phyloP scores from a whole-genome alignment of 2,888 invertebrate genomes.

The Malthinus flaveolus region DNA sequence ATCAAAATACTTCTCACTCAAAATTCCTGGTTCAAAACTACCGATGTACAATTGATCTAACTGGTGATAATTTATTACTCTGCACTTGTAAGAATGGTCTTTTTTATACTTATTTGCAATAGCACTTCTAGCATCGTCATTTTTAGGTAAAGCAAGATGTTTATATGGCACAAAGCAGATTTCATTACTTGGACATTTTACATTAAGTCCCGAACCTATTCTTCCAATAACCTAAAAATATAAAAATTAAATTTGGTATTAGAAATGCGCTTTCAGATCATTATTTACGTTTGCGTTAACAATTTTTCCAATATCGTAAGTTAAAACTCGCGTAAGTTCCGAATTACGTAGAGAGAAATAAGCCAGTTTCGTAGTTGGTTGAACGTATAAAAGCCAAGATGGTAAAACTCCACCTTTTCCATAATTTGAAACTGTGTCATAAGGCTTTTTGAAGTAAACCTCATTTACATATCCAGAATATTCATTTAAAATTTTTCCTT shows the following conservation, averaged over 20 bases:
- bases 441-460: constrained; percentile 52
- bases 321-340: constrained; percentile 42
- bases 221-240: constrained; percentile 38
- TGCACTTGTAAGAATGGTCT: constrained; percentile 55
- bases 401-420: constrained; percentile 57
- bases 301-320: constrained; percentile 60
- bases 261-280: constrained; percentile 19
- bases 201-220: constrained; percentile 41
- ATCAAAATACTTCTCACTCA: constrained; percentile 62
- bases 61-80: constrained; percentile 68
- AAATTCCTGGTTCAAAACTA: constrained; percentile 61
- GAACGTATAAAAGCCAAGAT: constrained; percentile 68
- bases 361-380: constrained; percentile 69
- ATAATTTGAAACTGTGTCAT: constrained; percentile 46
- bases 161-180: constrained; percentile 47
- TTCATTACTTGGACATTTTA: constrained; percentile 41
- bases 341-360: constrained; percentile 61
- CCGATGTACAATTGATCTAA: constrained; percentile 70
- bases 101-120: constrained; percentile 57
- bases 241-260: background rate
- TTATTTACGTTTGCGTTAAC: constrained; percentile 55
- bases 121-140: constrained; percentile 54
- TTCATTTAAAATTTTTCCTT: constrained; percentile 58
- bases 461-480: constrained; percentile 60
- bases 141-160: constrained; percentile 43